These are phyloP conservation scores for Speoplatyrhinus poulsoni DNA, from an alignment of 2,113 vertebrate genomes.

Conservation along the genomic window DNA sequence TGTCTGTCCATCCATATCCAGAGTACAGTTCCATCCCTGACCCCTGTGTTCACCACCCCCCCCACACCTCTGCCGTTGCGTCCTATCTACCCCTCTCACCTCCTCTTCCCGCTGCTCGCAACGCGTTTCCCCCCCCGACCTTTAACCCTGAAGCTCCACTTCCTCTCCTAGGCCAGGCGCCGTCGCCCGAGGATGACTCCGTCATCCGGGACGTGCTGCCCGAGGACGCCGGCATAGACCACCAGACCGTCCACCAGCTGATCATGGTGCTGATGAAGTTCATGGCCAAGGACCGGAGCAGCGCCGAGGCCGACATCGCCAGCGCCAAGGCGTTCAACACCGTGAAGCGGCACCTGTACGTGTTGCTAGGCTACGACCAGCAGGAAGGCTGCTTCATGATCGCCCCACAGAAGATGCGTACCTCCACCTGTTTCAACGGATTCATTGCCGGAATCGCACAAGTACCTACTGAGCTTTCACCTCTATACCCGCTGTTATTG, in stretches of 20 bases:
- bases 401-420: conserved; percentile 97
- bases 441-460: conserved; percentile 97
- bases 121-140: conserved; percentile 49
- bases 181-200: conserved; percentile 88
- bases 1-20: conserved; percentile 26
- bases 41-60: conserved; percentile 24
- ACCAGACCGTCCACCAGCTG: conserved; percentile 97
- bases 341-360: conserved; percentile 93
- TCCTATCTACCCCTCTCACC: conserved; percentile 9
- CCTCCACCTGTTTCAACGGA: conserved; percentile 96
- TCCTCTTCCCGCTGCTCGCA: conserved; percentile 24
- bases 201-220: conserved; percentile 92
- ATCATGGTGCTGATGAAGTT: conserved; percentile 99
- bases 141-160: conserved; percentile 65
- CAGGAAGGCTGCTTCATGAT: conserved; percentile 99
- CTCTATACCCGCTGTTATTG: not conserved
- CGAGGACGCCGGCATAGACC: conserved; percentile 94
- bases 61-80: conserved; percentile 8
- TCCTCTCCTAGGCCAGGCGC: conserved; percentile 78
- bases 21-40: conserved; percentile 18
- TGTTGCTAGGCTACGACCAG: conserved; percentile 93
- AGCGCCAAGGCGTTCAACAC: conserved; percentile 98
- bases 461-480: conserved; percentile 66
- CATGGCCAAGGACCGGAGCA: conserved; percentile 97
- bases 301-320: conserved; percentile 91